Base-by-base conservation (phyloP, 2,888 invertebrate species). In the Pomacea canaliculata region DNA sequence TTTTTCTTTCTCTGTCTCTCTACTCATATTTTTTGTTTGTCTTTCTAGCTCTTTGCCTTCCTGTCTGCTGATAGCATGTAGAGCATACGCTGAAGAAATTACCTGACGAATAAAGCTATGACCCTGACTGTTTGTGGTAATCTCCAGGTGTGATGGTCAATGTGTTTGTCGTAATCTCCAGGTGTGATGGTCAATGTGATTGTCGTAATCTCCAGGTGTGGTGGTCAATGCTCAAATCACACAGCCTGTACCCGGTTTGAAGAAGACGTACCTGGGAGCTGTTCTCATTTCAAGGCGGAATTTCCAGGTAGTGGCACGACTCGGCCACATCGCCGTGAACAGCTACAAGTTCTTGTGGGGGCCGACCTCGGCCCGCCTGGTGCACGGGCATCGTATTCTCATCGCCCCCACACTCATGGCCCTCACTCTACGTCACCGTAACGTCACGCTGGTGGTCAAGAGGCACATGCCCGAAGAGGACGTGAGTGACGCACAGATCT, bases 161-260 rank as follows among this genome's bases (percentile, higher is more conserved):
- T 37, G 37, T 37, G 37, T 1, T 37, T 37, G 37, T 37, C 37
- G 37, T 5, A 37, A 37, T 37, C 3, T 37, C 37, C 37, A 37
- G 37, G 37, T 37, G 37, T 37, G 37, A 5, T 37, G 37, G 37
- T 37, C 37, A 37, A 5, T 37, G 37, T 37, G 37, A 37, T 37
- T 37, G 37, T 37, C 37, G 3, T 5, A 37, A 37, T 37, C 37
- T 71, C 7, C 70, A 81, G 81, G 79, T 46, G 71, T 81, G 23
- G 71, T 78, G 65, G 81, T 82, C 37, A 82, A 82, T 76, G 81
- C 80, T 10, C 79, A 77, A 9, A 71, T 80, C 13, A 78, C 80
- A 19, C 56, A 71, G 12, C 74, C 74, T 1, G 62, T 69, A 8
- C 59, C 68, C 23, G 69, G 60, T 16, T 68, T 62, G 16, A 62